Base-by-base conservation (phyloP, 2,888 invertebrate species). In the Andrena bucephala region DNA sequence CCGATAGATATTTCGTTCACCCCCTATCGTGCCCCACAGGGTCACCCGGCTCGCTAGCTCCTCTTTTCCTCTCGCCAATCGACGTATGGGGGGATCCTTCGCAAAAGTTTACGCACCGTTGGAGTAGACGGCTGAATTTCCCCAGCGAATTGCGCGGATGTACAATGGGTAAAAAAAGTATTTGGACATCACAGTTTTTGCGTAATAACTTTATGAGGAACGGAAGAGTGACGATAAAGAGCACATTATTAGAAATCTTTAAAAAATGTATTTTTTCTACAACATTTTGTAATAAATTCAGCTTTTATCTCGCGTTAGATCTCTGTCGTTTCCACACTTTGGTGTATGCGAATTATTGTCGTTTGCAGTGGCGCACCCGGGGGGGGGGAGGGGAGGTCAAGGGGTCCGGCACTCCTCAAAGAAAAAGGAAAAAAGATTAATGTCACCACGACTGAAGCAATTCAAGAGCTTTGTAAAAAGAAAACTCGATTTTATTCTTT, bases 41-140 rank as follows among this genome's bases (percentile, higher is more conserved):
- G 80, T 83, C 83, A 57, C 73, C 74, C 80, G 4, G 42, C 71
- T 50, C 27, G 57, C 59, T 60, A 48, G 33, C 24, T 78, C 77
- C 77, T 83, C 83, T 85, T 82, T 65, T 85, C 75, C 67, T 59
- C 79, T 62, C 75, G 60, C 81, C 81, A 59, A 83, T 80, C 78
- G 85, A 79, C 79, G 86, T 59, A 84, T 69, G 75, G 68, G 66
- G 42, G 78, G 82, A 88, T 85, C 85, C 90, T 87, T 87, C 85
- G 87, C 85, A 88, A 90, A 89, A 92, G 89, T 92, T 92, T 89
- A 90, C 87, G 88, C 85, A 85, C 85, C 80, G 87, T 80, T 75
- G 84, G 87, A 83, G 83, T 85, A 85, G 88, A 88, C 84, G 87
- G 81, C 82, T 85, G 91, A 91, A 92, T 92, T 92, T 92, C 92